These are phyloP conservation scores for Agrilus biguttatus DNA, from an alignment of 2,888 invertebrate genomes.

Conservation along the genomic window DNA sequence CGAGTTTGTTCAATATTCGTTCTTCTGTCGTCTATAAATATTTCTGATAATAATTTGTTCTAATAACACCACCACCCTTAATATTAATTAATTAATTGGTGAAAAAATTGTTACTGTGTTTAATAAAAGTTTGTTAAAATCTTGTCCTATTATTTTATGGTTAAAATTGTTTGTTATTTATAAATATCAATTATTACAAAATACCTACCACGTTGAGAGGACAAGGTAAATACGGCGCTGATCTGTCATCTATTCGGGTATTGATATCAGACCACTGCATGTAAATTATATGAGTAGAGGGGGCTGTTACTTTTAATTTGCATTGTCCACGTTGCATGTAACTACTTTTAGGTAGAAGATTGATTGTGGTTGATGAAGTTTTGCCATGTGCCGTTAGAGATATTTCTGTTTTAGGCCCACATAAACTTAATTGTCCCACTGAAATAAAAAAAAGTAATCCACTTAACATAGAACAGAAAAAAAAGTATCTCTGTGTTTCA, in stretches of 20 bases:
- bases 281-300: constrained; percentile 20
- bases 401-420: constrained; percentile 14
- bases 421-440: constrained; percentile 14
- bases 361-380: constrained; percentile 14
- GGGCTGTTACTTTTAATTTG: constrained; percentile 17
- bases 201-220: constrained; percentile 20
- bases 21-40: too few relatives aligned
- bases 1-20: too few relatives aligned
- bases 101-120: too few relatives aligned
- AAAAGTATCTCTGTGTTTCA: too few relatives aligned
- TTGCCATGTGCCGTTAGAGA: constrained; percentile 13
- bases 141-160: too few relatives aligned
- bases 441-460: constrained; percentile 4
- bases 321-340: constrained; percentile 10
- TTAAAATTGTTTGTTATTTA: too few relatives aligned
- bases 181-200: background rate
- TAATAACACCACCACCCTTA: too few relatives aligned
- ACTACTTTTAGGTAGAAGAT: constrained; percentile 11
- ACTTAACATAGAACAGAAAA: too few relatives aligned
- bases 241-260: constrained; percentile 8
- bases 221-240: constrained; percentile 13
- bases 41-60: too few relatives aligned
- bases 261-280: constrained; percentile 16
- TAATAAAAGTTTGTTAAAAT: background rate
- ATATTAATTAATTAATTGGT: too few relatives aligned